These are phyloP conservation scores for Gnatocerus cornutus DNA, from an alignment of 2,888 invertebrate genomes.

Conservation along the genomic window DNA sequence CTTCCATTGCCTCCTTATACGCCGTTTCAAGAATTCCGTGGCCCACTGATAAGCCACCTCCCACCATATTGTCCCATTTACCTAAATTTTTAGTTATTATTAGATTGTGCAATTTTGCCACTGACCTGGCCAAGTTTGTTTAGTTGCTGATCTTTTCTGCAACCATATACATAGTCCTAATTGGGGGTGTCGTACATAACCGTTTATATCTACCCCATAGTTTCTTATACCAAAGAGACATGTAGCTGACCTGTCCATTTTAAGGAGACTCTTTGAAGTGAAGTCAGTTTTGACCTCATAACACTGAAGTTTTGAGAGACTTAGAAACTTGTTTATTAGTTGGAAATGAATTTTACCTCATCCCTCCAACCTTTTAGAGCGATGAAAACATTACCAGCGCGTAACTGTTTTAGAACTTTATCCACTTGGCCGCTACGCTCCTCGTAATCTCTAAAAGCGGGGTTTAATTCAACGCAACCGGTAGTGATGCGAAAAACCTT, in stretches of 20 bases:
- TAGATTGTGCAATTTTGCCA: background rate
- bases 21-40: slow-evolving; percentile 92
- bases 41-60: slow-evolving; percentile 93
- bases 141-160: slow-evolving; percentile 91
- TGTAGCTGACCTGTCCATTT: slow-evolving; percentile 94
- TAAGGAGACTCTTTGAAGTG: slow-evolving; percentile 76
- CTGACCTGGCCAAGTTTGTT: slow-evolving; percentile 93
- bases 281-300: slow-evolving; percentile 91
- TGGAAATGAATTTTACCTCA: slow-evolving; percentile 76
- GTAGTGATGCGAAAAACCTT: slow-evolving; percentile 83
- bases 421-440: slow-evolving; percentile 87
- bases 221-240: slow-evolving; percentile 95
- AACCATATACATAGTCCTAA: slow-evolving; percentile 94
- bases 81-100: slow-evolving; percentile 67
- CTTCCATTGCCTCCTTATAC: slow-evolving; percentile 94
- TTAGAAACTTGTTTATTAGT: too few relatives aligned
- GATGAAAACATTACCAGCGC: slow-evolving; percentile 83
- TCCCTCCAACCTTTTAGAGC: slow-evolving; percentile 94
- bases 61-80: slow-evolving; percentile 97
- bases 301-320: slow-evolving; percentile 73
- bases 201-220: slow-evolving; percentile 96
- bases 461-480: slow-evolving; percentile 87
- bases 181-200: slow-evolving; percentile 89
- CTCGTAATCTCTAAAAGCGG: slow-evolving; percentile 89
- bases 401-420: slow-evolving; percentile 83